Percentiles rank a stretch among this genome's conserved stretches.
Evolutionary conservation across 2,797 vertebrate species (phyloP).

Genomic region (Urosaurus nigricauda): DNA sequence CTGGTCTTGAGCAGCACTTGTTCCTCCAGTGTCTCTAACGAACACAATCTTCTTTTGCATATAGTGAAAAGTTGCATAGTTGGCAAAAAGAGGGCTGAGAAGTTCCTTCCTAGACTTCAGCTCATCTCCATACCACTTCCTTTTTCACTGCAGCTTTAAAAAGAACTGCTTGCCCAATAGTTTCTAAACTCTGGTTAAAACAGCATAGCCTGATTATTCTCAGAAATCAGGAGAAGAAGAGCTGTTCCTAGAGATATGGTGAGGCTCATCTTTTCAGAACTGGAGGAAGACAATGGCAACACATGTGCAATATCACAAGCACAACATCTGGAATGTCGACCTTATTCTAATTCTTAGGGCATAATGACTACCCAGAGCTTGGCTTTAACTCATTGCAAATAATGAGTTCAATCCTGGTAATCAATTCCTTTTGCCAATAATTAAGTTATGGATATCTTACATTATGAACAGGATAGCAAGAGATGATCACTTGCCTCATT

Average conservation of each 20-base stretch:
- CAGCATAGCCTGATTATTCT: neutral
- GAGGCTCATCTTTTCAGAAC: neutral
- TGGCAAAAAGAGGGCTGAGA: neutral
- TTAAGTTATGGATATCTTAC: too few relatives aligned
- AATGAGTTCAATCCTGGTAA: too few relatives aligned
- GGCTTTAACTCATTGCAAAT: too few relatives aligned
- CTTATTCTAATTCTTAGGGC: neutral
- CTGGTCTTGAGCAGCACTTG: neutral
- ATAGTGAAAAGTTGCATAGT: too few relatives aligned
- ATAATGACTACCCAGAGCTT: neutral
- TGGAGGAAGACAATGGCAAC: neutral
- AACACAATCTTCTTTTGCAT: too few relatives aligned
- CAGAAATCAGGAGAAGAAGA: neutral
- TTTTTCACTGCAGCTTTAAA: neutral
- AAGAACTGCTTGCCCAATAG: neutral
- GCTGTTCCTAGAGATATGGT: neutral
- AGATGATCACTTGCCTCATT: too few relatives aligned
- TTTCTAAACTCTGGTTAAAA: slow-evolving; percentile 13
- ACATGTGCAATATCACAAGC: neutral
- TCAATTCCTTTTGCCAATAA: too few relatives aligned
- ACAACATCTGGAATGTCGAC: neutral
- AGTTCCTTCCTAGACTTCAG: neutral
- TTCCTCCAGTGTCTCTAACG: neutral
- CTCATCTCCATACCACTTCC: neutral
- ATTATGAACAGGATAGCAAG: too few relatives aligned